Conservation (phyloP, 2,113 vertebrate genomes). For the Sceloporus undulatus region DNA sequence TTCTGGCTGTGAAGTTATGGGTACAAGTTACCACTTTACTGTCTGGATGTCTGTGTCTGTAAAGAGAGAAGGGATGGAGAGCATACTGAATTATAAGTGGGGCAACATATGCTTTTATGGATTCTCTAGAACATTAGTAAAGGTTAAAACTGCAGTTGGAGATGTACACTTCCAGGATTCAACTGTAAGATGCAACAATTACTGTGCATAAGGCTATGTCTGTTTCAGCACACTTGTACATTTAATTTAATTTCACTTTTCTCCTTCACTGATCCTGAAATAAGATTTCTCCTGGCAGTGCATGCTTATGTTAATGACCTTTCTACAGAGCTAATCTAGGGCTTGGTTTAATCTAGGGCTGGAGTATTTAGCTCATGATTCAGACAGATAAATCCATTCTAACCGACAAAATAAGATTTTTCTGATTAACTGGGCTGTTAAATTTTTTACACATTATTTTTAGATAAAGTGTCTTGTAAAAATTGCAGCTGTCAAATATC, state of each 20-base stretch:
- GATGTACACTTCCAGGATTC: not conserved
- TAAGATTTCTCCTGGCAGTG: not conserved
- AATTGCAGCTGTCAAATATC: not conserved
- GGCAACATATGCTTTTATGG: not conserved
- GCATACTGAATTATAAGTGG: not conserved
- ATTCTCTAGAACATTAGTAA: not conserved
- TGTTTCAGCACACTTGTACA: not conserved
- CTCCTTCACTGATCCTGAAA: not conserved
- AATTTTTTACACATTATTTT: too few relatives aligned
- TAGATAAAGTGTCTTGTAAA: not conserved
- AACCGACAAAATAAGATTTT: not conserved
- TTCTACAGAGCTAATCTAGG: not conserved
- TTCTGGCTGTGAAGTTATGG: conserved; percentile 90
- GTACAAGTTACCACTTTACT: conserved; percentile 76
- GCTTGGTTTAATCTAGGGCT: not conserved
- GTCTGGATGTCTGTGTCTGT: conserved; percentile 53
- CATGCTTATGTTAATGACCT: not conserved
- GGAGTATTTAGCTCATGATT: not conserved
- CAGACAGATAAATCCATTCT: not conserved
- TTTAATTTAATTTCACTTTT: not conserved
- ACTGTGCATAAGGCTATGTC: not conserved
- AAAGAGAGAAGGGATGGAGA: not conserved
- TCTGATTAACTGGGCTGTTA: not conserved
- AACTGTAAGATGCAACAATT: not conserved
- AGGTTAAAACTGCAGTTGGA: not conserved